Base-by-base conservation (phyloP, 2,888 invertebrate species). In the Drosophila hamatofila region DNA sequence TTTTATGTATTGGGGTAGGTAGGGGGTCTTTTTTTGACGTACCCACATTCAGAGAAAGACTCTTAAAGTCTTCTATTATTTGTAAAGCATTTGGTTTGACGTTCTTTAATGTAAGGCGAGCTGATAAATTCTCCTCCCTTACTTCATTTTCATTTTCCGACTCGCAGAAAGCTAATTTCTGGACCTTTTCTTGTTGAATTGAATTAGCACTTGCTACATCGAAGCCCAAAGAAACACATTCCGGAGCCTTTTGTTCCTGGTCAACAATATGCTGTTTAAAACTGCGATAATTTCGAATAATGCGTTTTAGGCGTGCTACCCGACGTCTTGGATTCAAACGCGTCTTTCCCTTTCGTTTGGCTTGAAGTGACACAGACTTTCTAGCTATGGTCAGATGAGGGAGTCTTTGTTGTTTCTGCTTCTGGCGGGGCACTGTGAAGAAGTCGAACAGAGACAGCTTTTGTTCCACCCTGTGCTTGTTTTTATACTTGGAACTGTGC, bases 401-500 rank as follows among this genome's bases (percentile, higher is more conserved):
- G 2, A 57, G 65, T 35, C 54, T 70, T 21, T 46, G 55, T 67
- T 72, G 63, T 56, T 66, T 74, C 25, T 77, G 73, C 12, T 78
- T 64, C 12, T 66, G 65, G 3, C 69, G 73, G 3, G 79, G 65
- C 35, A 67, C 62, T n/a, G 57, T 46, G 1, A 89, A 27, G 65
- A 80, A 89, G 51, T 90, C 85, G 1, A 89, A 39, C 0, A 89
- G 72, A 0, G 73, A 59, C 18, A 72, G 60, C 7, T 61, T 57
- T 12, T 63, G 56, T 8, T 67, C 46, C 7, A 57, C 68, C 16
- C 72, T 73, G 44, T 81, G 81, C 6, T 75, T 78, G 9, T 75
- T 83, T 51, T 83, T 88, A 59, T 82, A 87, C 56, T 89, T 89
- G 23, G 90, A 58, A 61, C 80, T 90, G 27, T 78, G 82, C 9